Base-by-base conservation (phyloP, 2,888 invertebrate species). In the Mactromeris polynyma region DNA sequence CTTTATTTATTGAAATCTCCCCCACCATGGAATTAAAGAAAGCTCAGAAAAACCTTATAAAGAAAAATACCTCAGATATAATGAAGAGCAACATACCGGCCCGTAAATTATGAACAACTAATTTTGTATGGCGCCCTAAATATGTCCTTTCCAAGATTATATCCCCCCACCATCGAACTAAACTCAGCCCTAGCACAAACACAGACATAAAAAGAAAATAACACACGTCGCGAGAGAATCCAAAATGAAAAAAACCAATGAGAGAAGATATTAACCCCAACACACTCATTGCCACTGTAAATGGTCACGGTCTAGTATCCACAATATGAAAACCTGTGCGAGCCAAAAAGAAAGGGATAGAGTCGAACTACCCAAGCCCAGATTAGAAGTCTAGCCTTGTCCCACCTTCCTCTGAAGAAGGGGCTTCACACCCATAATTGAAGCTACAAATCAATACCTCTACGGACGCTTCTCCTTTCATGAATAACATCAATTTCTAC, bases 41-140 rank as follows among this genome's bases (percentile, higher is more conserved):
- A 54, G 97, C 97, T 97, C 97, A 97, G 96, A 98, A 98, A 84
- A 98, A 97, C n/a, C 97, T 97, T 83, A 97, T 95, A 95, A 97
- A 97, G 95, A 97, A 97, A 93, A 98, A 97, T 93, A 98, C 96
- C 97, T 98, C 98, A 81, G 98, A 98, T 9, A 97, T 96, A 97
- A 98, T 98, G 97, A 98, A 98, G 97, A 98, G 96, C 96, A 98
- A 97, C 97, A 98, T 98, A 93, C 98, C 98, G 97, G 97, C 97
- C 89, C 97, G 97, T 96, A 98, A 94, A 1, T 98, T 97, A 96
- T 97, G 97, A 17, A 97, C 96, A 1, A 98, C 98, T 95, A 96
- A 94, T 38, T 97, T 96, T 0, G 98, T 98, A 95, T 98, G 98
- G 85, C 97, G 96, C 1, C 98, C 98, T 97, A 98, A 98, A 86